Evolutionary conservation across 2,797 vertebrate species (phyloP), one percentile per base, ranked within the genome.

Genomic region (Carapus acus): DNA sequence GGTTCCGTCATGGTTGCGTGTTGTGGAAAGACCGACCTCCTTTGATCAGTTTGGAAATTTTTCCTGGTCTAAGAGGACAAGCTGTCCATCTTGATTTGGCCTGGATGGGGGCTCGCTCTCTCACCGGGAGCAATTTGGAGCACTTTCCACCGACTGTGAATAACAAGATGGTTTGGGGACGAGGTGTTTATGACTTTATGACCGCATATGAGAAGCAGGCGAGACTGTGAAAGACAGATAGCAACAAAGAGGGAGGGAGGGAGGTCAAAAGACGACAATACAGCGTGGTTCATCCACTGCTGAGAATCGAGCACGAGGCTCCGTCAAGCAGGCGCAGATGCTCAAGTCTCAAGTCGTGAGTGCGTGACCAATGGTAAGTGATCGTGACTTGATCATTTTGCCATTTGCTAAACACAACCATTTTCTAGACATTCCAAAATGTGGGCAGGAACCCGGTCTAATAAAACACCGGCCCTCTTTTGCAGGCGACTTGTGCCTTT

Each of bases 381-480:
- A 7, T 21, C 15, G 14, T 1, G 20, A 29, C 5, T n/a, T 22
- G 65, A 43, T 49, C 46, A 21, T 62, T 52, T 67, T 54, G 47
- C 45, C 66, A 67, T 74, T 62, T 45, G 45, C 34, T 15, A 8
- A 50, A 39, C 45, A 31, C 43, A 62, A 77, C 59, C 2, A 73
- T 75, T 76, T 83, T 76, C 67, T 80, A 73, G 73, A 73, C 80
- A 77, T 83, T 83, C 78, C 74, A 45, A 54, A 20, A 46, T 58
- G 2, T 1, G 27, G 49, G 62, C 52, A 54, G 69, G 58, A 77
- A 67, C 59, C 63, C 54, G 12, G 1, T 70, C 59, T 71, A 70
- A 77, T 78, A 77, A 83, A 83, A 75, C 47, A 54, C 69, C 43
- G 57, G 62, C 76, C 49, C 51, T 68, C 7, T 29, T 41, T 62